Conservation (phyloP, 2,888 invertebrate genomes). For the Lepidocyrtoides sp. region DNA sequence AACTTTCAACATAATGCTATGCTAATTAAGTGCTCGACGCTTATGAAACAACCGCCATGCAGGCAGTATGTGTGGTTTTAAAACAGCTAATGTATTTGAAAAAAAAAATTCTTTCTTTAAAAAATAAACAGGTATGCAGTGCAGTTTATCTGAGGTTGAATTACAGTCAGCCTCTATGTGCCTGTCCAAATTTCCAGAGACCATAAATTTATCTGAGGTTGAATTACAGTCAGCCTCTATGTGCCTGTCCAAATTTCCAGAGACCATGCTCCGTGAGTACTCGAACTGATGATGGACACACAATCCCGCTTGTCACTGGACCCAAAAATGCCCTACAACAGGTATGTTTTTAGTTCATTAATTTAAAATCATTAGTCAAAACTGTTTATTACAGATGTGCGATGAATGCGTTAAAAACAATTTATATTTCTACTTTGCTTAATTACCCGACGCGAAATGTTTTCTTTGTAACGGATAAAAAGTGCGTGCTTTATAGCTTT, state of each 20-base stretch:
- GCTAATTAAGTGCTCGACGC: constrained; percentile 7
- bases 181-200: constrained; percentile 96
- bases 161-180: constrained; percentile 97
- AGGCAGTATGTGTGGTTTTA: no score
- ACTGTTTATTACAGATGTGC: not conserved
- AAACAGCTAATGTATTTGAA: no score
- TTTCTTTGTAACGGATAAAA: not conserved
- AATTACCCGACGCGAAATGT: constrained; percentile 22
- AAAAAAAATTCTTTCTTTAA: no score
- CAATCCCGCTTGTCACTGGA: constrained; percentile 95
- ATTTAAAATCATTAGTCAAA: not conserved
- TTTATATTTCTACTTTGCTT: not conserved
- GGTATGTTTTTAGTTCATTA: constrained; percentile 22
- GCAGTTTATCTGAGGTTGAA: constrained; percentile 97
- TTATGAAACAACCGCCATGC: not conserved
- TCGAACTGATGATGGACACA: constrained; percentile 96
- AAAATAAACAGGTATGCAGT: constrained; percentile 96
- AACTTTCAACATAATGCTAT: constrained; percentile 66
- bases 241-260: constrained; percentile 96
- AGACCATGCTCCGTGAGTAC: constrained; percentile 97
- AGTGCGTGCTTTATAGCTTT: not conserved
- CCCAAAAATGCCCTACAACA: constrained; percentile 87
- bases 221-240: constrained; percentile 97
- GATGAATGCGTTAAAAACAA: not conserved
- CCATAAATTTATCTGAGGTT: constrained; percentile 96